Percentiles rank a stretch among this genome's conserved stretches.
These are phyloP conservation scores for Macrobrachium nipponense DNA, from an alignment of 1,140 invertebrate genomes.

Conservation along the genomic window DNA sequence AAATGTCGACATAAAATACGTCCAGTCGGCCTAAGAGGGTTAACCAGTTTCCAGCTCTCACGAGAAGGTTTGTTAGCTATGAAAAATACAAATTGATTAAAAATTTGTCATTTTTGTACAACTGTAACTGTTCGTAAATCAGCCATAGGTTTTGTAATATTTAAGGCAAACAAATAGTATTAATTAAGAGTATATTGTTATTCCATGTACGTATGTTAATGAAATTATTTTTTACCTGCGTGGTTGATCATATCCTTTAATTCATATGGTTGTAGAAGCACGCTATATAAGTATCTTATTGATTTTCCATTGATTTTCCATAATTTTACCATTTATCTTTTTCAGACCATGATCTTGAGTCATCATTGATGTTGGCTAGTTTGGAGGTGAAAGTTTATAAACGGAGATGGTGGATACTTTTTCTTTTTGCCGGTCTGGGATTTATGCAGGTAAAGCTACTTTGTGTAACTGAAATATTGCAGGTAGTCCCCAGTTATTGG, in stretches of 20 bases:
- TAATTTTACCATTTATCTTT: background rate
- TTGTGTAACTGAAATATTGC: too few relatives aligned
- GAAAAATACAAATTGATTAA: too few relatives aligned
- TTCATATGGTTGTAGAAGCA: background rate
- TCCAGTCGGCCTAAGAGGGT: too few relatives aligned
- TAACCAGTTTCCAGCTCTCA: too few relatives aligned
- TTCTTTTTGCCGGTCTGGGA: slow-evolving; percentile 55
- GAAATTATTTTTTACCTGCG: too few relatives aligned
- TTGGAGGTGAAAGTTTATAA: slow-evolving; percentile 53
- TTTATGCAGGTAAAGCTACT: slow-evolving; percentile 46
- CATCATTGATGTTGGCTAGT: slow-evolving; percentile 13
- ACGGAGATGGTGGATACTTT: slow-evolving; percentile 55
- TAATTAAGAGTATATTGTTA: background rate
- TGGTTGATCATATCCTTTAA: background rate
- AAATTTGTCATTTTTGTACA: background rate
- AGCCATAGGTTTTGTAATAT: too few relatives aligned
- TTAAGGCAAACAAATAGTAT: background rate
- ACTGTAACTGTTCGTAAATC: background rate
- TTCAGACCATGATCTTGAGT: background rate
- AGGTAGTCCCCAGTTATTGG: too few relatives aligned
- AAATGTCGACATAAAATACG: too few relatives aligned
- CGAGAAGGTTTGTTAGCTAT: too few relatives aligned
- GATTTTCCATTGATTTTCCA: too few relatives aligned
- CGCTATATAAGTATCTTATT: background rate
- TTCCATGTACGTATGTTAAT: too few relatives aligned